A percentile compares a stretch with the other conserved stretches of the same genome.
Conservation (phyloP, 2,113 vertebrate genomes). For the Boulengeromyrus knoepffleri region DNA sequence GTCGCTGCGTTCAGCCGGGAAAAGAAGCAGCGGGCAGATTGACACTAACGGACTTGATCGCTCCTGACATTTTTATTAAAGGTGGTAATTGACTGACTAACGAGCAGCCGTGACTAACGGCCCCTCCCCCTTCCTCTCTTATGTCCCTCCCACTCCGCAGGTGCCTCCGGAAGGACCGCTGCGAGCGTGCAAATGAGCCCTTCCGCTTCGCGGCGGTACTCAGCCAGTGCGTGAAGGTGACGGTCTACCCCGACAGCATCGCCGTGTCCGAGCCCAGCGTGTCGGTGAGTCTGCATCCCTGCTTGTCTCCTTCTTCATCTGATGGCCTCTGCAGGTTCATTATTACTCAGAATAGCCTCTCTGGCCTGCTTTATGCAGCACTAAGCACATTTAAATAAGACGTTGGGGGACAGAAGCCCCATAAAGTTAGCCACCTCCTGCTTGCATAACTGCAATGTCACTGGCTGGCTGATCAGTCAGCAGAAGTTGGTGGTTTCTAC, state of each 20-base stretch:
- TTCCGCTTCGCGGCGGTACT: slow-evolving; percentile 80
- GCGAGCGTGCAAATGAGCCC: slow-evolving; percentile 77
- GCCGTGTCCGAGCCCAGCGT: slow-evolving; percentile 85
- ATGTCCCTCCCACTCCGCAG: slow-evolving; percentile 46
- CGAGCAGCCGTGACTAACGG: not conserved
- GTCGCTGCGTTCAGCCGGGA: not conserved
- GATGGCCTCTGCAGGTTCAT: not conserved
- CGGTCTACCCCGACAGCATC: slow-evolving; percentile 84
- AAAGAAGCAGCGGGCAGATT: not conserved
- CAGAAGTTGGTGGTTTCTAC: not conserved
- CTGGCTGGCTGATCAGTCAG: not conserved
- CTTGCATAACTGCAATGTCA: not conserved
- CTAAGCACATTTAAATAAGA: not conserved
- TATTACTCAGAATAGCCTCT: not conserved
- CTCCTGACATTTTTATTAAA: not conserved
- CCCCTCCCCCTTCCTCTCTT: not conserved
- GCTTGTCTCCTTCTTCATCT: not conserved
- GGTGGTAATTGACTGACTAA: not conserved
- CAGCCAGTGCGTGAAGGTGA: slow-evolving; percentile 76
- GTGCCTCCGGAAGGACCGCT: slow-evolving; percentile 83
- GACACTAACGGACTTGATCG: not conserved
- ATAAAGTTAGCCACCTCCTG: not conserved
- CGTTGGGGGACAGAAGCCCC: not conserved
- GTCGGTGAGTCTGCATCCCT: slow-evolving; percentile 54
- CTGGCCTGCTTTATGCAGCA: not conserved